These are phyloP conservation scores for Physella acuta DNA, from an alignment of 1,140 invertebrate species.

Conservation along the genomic window DNA sequence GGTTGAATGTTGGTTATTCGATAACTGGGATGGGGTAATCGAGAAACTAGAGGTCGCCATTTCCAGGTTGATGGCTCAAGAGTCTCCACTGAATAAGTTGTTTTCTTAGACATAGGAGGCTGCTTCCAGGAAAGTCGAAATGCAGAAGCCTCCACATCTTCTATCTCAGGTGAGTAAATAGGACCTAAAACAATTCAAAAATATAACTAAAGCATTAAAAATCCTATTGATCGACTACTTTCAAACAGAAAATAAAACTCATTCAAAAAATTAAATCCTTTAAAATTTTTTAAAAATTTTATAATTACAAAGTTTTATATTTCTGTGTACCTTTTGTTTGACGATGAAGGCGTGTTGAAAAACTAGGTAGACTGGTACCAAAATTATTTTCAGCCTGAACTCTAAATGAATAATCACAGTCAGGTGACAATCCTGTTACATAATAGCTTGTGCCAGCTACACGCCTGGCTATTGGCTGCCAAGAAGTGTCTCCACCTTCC, in stretches of 20 bases:
- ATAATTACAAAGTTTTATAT: no score
- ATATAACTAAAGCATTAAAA: no score
- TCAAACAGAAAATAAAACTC: no score
- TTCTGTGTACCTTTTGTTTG: slow-evolving; percentile 13
- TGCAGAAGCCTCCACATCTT: slow-evolving; percentile 41
- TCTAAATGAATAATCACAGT: slow-evolving; percentile 88
- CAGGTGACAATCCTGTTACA: slow-evolving; percentile 88
- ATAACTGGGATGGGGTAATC: slow-evolving; percentile 44
- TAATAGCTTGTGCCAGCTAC: slow-evolving; percentile 68
- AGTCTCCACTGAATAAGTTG: slow-evolving; percentile 45
- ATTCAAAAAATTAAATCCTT: no score
- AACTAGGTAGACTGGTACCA: slow-evolving; percentile 48
- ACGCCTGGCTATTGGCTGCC: slow-evolving; percentile 42
- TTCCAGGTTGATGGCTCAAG: slow-evolving; percentile 39
- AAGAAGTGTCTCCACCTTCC: slow-evolving; percentile 42
- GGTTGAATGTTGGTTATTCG: slow-evolving; percentile 40
- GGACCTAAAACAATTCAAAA: no score
- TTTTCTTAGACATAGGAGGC: slow-evolving; percentile 32
- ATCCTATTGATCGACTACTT: no score
- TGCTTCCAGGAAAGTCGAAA: slow-evolving; percentile 43
- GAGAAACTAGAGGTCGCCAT: slow-evolving; percentile 41
- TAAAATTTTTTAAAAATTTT: no score
- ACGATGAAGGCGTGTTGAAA: slow-evolving; percentile 8
- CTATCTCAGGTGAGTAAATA: slow-evolving; percentile 45
- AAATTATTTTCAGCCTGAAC: slow-evolving; percentile 91